Evolutionary conservation across 2,888 invertebrate species (phyloP).

Genomic region (Leptinotarsa rubiginosa): DNA sequence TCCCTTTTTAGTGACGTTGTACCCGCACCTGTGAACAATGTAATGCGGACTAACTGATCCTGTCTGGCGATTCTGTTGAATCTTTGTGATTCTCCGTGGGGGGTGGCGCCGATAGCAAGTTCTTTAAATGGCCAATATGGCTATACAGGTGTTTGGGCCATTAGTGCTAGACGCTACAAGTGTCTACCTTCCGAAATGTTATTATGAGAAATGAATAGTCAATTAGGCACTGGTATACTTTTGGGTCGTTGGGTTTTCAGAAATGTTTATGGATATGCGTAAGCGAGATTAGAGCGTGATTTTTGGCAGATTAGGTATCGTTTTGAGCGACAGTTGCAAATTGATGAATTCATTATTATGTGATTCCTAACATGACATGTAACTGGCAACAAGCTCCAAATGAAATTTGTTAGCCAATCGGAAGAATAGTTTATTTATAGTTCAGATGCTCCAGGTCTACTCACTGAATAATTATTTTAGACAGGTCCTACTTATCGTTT

Average conservation of each 20-base stretch:
- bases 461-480: no score
- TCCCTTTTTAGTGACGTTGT: not conserved
- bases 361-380: no score
- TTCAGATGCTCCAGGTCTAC: no score
- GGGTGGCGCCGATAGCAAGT: constrained; percentile 59
- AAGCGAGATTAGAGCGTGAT: constrained; percentile 24
- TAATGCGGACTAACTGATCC: constrained; percentile 40
- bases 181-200: constrained; percentile 47
- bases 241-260: constrained; percentile 25
- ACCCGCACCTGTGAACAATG: constrained; percentile 9
- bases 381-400: no score
- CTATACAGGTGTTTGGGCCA: constrained; percentile 58
- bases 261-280: constrained; percentile 29
- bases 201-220: constrained; percentile 45
- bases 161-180: constrained; percentile 52
- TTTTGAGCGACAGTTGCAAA: not conserved
- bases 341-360: no score
- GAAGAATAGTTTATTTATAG: no score
- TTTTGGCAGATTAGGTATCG: constrained; percentile 9
- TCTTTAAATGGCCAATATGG: constrained; percentile 42
- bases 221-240: constrained; percentile 42
- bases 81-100: constrained; percentile 56
- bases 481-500: no score
- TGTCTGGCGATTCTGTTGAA: constrained; percentile 47
- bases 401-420: no score